These are phyloP conservation scores for Acanthosepion pharaonis DNA, from an alignment of 2,888 invertebrate genomes.

Conservation along the genomic window DNA sequence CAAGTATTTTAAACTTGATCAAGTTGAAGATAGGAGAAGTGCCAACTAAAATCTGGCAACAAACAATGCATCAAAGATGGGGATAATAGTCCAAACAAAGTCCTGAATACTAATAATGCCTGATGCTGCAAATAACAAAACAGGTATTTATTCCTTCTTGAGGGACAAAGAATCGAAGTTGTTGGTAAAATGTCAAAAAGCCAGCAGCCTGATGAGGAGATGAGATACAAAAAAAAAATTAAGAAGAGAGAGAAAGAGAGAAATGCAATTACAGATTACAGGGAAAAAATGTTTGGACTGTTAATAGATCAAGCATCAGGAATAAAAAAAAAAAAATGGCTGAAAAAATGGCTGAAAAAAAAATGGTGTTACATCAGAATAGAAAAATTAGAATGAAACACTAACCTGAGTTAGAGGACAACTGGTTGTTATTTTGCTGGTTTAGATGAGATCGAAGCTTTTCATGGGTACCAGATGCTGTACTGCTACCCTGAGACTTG, in stretches of 20 bases:
- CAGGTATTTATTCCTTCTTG: not conserved
- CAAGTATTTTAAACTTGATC: not conserved
- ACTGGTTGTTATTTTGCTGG: conserved; percentile 60
- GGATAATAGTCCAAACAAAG: not conserved
- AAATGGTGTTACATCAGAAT: not conserved
- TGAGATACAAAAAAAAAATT: no score
- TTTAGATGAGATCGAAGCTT: conserved; percentile 60
- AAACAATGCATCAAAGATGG: not conserved
- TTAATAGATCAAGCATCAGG: not conserved
- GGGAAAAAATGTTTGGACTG: no score
- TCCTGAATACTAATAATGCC: not conserved
- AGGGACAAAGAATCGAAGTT: not conserved
- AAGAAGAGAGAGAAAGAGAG: no score
- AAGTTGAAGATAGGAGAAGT: not conserved
- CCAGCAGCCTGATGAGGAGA: not conserved
- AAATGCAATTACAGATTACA: no score
- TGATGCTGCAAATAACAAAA: not conserved
- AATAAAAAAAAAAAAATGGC: not conserved
- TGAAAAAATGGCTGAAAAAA: not conserved
- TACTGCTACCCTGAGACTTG: conserved; percentile 52
- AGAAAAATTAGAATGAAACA: not conserved
- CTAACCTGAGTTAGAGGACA: conserved; percentile 51
- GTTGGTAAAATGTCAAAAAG: not conserved
- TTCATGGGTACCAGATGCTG: conserved; percentile 52
- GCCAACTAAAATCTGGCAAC: not conserved